phyloP scores from a whole-genome alignment of 1,140 invertebrate species.

The Musca domestica region DNA sequence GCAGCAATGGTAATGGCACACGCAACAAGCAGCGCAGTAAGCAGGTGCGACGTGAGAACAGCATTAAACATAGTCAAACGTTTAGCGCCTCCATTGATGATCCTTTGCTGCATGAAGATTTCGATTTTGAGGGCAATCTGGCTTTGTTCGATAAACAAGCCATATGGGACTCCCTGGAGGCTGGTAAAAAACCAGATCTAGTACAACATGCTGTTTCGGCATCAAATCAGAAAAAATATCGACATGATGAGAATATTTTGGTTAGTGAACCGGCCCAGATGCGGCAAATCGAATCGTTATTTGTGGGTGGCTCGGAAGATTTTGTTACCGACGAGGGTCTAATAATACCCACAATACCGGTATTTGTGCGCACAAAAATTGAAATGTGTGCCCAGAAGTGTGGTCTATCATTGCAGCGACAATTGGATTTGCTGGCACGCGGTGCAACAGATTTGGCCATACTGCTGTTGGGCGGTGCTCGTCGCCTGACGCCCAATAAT shows the following conservation, averaged over 20 bases:
- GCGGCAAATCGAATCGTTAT: conserved; percentile 68
- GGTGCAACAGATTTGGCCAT: conserved; percentile 76
- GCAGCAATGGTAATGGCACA: conserved; percentile 14
- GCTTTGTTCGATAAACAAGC: conserved; percentile 86
- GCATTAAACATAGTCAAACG: conserved; percentile 45
- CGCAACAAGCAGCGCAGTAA: conserved; percentile 34
- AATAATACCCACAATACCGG: conserved; percentile 73
- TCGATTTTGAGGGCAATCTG: conserved; percentile 92
- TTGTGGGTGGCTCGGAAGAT: conserved; percentile 59
- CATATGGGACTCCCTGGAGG: conserved; percentile 68
- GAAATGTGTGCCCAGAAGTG: conserved; percentile 65
- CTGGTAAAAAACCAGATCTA: conserved; percentile 67
- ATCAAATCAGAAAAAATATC: conserved; percentile 50
- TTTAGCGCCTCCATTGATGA: conserved; percentile 59
- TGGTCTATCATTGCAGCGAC: conserved; percentile 67
- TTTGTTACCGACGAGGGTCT: conserved; percentile 81
- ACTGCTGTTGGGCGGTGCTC: conserved; percentile 73
- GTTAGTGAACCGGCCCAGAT: conserved; percentile 64
- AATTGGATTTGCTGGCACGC: conserved; percentile 73
- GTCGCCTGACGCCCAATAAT: conserved; percentile 74
- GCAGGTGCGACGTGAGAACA: conserved; percentile 37
- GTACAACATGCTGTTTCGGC: conserved; percentile 34
- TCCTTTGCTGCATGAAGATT: conserved; percentile 66
- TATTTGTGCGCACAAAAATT: conserved; percentile 65
- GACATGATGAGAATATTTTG: conserved; percentile 85